Conservation (phyloP, 2,797 vertebrate species). For the Adelosebastes latens region DNA sequence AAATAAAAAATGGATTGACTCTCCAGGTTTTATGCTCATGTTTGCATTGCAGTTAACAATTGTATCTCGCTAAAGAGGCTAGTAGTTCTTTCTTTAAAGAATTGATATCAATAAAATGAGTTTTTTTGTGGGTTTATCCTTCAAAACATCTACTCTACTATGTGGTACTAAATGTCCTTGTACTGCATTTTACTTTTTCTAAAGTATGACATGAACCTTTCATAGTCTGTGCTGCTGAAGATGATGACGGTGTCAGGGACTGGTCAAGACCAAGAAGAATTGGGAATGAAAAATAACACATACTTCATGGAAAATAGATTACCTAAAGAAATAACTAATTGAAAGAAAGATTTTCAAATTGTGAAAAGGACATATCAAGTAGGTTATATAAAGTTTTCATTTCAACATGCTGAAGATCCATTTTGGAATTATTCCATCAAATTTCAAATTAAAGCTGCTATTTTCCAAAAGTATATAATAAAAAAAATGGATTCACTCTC, state of each 20-base stretch:
- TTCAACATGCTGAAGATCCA: background rate
- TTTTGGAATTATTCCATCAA: no score
- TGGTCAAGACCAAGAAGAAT: background rate
- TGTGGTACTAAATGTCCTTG: no score
- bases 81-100: no score
- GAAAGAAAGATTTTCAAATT: background rate
- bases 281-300: background rate
- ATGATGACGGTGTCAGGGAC: background rate
- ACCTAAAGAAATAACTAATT: background rate
- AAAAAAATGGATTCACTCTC: no score
- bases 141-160: no score
- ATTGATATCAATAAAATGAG: no score
- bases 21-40: no score
- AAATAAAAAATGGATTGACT: no score
- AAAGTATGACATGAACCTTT: no score
- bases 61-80: no score
- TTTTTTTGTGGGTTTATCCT: no score
- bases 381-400: background rate
- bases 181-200: background rate
- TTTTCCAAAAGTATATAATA: background rate
- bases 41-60: no score
- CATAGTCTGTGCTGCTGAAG: background rate
- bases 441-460: conserved; percentile 8
- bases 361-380: background rate
- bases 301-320: background rate